Conservation (phyloP, 2,113 vertebrate species). For the Vicugna pacos region DNA sequence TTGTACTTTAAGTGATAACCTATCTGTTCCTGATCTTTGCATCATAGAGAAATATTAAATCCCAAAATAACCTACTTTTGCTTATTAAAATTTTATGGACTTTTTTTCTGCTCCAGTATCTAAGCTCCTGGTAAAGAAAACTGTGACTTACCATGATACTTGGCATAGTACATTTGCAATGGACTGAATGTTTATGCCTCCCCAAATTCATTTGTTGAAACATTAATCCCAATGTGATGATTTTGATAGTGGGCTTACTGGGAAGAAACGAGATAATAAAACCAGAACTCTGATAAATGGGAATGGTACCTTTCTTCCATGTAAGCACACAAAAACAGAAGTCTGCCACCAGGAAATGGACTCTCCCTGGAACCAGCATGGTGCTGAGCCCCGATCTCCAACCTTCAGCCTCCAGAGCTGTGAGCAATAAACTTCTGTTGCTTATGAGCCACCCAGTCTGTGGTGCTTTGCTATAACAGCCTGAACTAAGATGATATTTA, state of each 20-base stretch:
- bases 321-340: background rate
- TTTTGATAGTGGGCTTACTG: background rate
- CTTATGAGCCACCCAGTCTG: background rate
- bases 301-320: background rate
- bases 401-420: background rate
- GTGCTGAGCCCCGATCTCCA: background rate
- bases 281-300: background rate
- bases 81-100: background rate
- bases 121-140: background rate
- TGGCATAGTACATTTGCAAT: background rate
- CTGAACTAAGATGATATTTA: background rate
- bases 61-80: background rate
- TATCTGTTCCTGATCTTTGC: background rate
- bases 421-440: background rate
- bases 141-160: background rate
- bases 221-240: background rate
- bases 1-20: background rate
- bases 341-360: background rate
- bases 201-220: background rate
- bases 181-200: background rate
- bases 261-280: background rate
- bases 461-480: background rate
- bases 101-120: background rate
- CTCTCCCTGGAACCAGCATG: background rate
- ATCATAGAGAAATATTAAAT: background rate